Evolutionary conservation across 2,113 vertebrate genomes (phyloP).

Genomic region (Phalacrocorax carbo): DNA sequence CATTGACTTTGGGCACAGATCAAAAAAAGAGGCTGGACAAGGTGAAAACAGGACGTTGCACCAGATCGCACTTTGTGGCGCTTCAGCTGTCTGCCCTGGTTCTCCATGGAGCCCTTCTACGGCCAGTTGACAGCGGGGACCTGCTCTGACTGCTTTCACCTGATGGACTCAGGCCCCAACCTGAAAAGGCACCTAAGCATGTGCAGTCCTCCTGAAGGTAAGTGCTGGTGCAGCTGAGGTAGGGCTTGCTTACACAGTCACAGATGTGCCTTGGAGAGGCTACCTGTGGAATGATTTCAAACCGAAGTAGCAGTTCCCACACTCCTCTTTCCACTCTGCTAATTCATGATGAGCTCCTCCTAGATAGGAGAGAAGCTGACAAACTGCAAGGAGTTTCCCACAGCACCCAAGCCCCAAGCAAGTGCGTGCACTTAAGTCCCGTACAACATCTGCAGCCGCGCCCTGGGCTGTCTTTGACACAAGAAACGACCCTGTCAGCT

Average conservation of each 20-base stretch:
- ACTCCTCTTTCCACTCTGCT: neutral
- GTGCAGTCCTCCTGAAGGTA: neutral
- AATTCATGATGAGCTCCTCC: neutral
- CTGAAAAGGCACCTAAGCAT: neutral
- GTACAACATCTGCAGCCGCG: accelerated
- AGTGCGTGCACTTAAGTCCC: accelerated
- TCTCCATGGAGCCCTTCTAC: neutral
- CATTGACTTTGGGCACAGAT: neutral
- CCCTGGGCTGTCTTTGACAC: neutral
- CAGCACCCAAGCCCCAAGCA: accelerated
- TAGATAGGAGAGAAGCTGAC: neutral
- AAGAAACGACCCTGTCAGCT: neutral
- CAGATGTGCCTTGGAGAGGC: accelerated
- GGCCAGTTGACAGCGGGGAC: neutral
- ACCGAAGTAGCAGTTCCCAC: neutral
- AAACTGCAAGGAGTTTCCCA: neutral
- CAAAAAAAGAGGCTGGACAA: neutral
- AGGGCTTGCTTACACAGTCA: neutral
- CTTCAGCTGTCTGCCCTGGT: neutral
- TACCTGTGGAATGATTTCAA: too few relatives aligned
- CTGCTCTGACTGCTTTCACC: neutral
- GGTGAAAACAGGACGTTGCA: neutral
- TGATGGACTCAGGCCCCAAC: neutral
- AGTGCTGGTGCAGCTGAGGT: neutral
- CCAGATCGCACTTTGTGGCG: neutral